Percentiles rank a stretch among this genome's conserved stretches.
Evolutionary conservation across 2,113 vertebrate genomes (phyloP).

Genomic region (Saimiri boliviensis): DNA sequence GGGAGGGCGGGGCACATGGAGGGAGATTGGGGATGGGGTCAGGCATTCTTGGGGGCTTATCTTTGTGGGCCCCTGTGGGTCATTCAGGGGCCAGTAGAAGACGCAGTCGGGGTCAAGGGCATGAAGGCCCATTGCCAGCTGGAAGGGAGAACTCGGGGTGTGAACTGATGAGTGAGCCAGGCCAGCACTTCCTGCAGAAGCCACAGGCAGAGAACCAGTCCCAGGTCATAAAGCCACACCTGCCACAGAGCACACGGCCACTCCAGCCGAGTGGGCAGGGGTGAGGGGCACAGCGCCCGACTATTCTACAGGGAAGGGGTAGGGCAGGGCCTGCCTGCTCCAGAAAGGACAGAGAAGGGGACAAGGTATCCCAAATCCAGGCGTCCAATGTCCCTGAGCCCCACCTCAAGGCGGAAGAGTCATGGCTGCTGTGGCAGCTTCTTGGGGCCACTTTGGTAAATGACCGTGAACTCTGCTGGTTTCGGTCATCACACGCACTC

Average conservation of each 20-base stretch:
- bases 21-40: not conserved
- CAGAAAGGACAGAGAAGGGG: not conserved
- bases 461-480: not conserved
- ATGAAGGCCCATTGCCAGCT: not conserved
- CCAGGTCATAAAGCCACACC: not conserved
- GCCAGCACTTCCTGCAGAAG: no score
- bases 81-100: not conserved
- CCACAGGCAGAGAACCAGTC: not conserved
- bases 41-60: not conserved
- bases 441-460: not conserved
- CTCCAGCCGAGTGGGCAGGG: fast-evolving
- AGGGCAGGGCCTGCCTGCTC: no score
- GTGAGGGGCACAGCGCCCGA: fast-evolving
- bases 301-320: fast-evolving
- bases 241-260: not conserved
- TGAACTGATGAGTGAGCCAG: fast-evolving
- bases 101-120: fast-evolving
- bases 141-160: not conserved
- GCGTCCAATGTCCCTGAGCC: not conserved
- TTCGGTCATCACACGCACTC: not conserved
- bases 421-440: fast-evolving
- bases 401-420: fast-evolving
- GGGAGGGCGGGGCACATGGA: not conserved
- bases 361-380: not conserved
- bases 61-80: not conserved